Percentiles rank a stretch among this genome's conserved stretches.
These are phyloP conservation scores for Macropus fuliginosus DNA, from an alignment of 2,797 vertebrate species.

Conservation along the genomic window DNA sequence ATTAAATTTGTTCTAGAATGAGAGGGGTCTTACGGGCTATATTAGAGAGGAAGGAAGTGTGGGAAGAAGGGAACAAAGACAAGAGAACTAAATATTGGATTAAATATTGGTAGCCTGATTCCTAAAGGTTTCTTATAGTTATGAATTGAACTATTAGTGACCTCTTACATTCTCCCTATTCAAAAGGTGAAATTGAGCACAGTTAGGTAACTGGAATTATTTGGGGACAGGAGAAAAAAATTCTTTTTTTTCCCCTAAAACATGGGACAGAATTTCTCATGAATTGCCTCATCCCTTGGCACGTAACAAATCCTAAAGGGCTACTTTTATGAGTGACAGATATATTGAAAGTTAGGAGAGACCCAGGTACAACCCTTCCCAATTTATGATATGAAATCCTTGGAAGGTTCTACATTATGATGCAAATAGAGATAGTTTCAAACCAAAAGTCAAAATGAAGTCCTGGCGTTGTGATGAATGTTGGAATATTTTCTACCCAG, in stretches of 20 bases:
- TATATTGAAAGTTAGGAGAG: background rate
- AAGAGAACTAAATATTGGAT: background rate
- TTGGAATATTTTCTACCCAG: background rate
- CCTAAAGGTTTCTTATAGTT: background rate
- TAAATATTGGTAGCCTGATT: background rate
- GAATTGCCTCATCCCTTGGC: background rate
- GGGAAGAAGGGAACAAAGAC: background rate
- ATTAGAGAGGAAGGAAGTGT: no score
- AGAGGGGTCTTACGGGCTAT: background rate
- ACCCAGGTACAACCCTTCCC: background rate
- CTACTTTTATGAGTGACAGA: background rate
- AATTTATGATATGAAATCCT: background rate
- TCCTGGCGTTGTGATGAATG: no score
- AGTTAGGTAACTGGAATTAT: background rate
- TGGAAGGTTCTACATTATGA: background rate
- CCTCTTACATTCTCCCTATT: background rate
- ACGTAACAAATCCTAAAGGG: background rate
- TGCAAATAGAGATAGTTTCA: background rate
- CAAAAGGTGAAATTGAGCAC: background rate
- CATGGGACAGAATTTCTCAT: background rate
- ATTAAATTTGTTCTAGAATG: background rate
- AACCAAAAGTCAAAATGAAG: background rate
- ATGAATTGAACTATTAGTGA: background rate
- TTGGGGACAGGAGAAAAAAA: background rate
- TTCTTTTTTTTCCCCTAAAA: background rate